Base-by-base conservation (phyloP, 2,888 invertebrate species). In the Melieria omissa region DNA sequence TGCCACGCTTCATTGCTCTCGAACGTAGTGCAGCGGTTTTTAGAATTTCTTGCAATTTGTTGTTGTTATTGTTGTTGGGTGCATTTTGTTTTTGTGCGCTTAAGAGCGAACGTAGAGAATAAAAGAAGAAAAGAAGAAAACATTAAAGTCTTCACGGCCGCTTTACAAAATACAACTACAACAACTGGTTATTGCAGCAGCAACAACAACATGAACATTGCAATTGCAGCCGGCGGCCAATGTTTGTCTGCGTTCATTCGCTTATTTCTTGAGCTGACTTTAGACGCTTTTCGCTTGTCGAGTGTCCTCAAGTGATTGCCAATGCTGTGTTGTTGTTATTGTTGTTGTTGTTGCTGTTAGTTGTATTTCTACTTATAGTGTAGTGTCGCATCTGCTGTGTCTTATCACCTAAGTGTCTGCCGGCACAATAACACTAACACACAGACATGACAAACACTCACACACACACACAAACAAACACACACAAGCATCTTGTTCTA, bases 371-470 rank as follows among this genome's bases (percentile, higher is more conserved):
- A 8, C 10, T 47, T 47, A 12, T 49, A 10, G 12, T 12, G 5
- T 52, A 8, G 4, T 52, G 12, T 52, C 14, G 52, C 14, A n/a
- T 6, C 5, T 52, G 6, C 5, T 52, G 8, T 14, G 12, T 12
- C 10, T 52, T 52, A 52, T 52, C 52, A 52, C 0, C 12, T 6
- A 52, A 52, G 52, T 52, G 52, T 29, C 52, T 8, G 41, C 58
- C 5, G 29, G 4, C 41, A 6, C 7, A 61, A 44, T 44, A 44
- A 29, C 70, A 69, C 57, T 45, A 47, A 41, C 41, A 60, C 69
- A 49, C 64, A 68, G 68, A 69, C 72, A 76, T 72, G 29, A 72
- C 46, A 52, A 71, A 16, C 57, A 54, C 45, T 45, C 29, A 65
- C 55, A 52, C 12, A 62, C 14, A 47, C 45, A 52, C 10, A 70